These are phyloP conservation scores for Caenorhabditis drosophilae DNA, from an alignment of 2,888 invertebrate species.

Conservation along the genomic window DNA sequence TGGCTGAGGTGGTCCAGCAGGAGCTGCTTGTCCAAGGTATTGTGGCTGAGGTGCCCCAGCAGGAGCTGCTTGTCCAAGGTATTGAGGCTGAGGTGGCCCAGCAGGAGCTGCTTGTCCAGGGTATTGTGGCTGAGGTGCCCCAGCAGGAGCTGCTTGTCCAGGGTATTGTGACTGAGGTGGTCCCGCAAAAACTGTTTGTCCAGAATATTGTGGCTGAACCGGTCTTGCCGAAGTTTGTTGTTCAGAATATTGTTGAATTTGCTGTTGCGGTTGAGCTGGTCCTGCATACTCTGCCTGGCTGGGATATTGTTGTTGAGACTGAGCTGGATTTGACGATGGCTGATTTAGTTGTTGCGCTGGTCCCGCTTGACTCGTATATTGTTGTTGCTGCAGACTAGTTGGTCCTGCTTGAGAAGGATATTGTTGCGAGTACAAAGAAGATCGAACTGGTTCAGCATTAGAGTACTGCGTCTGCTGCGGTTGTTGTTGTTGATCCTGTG, in stretches of 20 bases:
- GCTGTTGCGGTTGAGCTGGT: not conserved
- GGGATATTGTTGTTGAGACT: no score
- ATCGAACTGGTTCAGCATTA: not conserved
- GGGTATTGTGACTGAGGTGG: not conserved
- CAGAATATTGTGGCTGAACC: no score
- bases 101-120: not conserved
- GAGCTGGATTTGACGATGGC: no score
- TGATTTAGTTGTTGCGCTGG: no score
- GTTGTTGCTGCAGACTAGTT: no score
- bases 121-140: not conserved
- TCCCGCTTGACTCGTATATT: no score
- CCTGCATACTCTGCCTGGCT: no score
- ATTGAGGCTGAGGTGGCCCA: not conserved
- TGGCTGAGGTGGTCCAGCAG: not conserved
- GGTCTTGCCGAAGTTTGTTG: no score
- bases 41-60: not conserved
- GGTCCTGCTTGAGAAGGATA: not conserved
- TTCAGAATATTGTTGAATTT: slow-evolving; percentile 1
- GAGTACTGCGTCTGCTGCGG: not conserved
- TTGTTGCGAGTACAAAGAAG: not conserved
- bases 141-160: slow-evolving; percentile 2
- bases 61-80: not conserved
- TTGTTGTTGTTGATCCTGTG: not conserved
- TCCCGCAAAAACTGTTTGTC: not conserved
- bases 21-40: not conserved